Evolutionary conservation across 1,140 invertebrate species (phyloP).

Genomic region (Pomacea maculata): DNA sequence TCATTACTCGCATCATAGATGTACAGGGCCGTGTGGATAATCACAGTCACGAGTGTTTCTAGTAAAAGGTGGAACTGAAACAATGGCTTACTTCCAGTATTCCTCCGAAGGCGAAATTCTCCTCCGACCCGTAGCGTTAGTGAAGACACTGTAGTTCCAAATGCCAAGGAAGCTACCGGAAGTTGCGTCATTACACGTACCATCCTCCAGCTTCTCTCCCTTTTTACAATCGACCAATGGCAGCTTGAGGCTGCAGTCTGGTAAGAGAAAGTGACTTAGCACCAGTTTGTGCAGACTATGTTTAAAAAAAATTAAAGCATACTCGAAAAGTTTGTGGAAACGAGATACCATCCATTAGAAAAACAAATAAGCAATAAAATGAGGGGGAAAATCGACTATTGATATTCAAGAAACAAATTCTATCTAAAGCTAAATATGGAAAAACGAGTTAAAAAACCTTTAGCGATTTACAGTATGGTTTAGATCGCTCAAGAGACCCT

Average conservation of each 20-base stretch:
- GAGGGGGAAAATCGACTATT: neutral
- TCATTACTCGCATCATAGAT: too few species aligned
- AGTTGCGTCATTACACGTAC: constrained; percentile 36
- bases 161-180: constrained; percentile 36
- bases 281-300: neutral
- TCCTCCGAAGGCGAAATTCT: constrained; percentile 46
- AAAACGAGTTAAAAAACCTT: neutral
- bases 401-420: neutral
- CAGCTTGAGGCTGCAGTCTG: constrained; percentile 49
- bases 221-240: constrained; percentile 37
- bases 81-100: constrained; percentile 41
- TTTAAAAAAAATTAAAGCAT: neutral
- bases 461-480: neutral
- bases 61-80: neutral
- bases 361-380: neutral
- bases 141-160: constrained; percentile 48
- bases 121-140: constrained; percentile 38
- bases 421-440: neutral
- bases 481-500: too few species aligned
- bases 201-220: constrained; percentile 30
- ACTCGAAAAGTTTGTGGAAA: neutral
- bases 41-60: neutral
- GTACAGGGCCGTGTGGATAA: too few species aligned
- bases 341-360: neutral
- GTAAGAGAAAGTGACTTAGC: neutral